A percentile compares a stretch with the other conserved stretches of the same genome.
Conservation (phyloP, 1,140 invertebrate genomes). For the Saccostrea glomerata region DNA sequence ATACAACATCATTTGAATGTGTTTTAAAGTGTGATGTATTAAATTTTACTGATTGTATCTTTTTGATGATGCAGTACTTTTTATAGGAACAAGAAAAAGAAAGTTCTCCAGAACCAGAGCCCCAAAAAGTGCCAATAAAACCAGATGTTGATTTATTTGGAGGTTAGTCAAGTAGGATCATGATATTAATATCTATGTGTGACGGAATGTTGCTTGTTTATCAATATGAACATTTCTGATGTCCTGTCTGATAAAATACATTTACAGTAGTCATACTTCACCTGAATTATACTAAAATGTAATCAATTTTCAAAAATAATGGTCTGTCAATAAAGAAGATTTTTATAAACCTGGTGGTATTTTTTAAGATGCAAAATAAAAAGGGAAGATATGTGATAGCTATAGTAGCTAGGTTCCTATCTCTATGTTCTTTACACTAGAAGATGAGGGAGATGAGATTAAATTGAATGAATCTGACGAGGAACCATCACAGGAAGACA, state of each 20-base stretch:
- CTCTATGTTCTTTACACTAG: background rate
- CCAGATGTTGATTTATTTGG: conserved; percentile 54
- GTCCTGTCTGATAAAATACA: no score
- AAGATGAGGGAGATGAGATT: conserved; percentile 66
- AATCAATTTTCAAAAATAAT: no score
- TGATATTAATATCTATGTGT: background rate
- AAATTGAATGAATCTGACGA: conserved; percentile 69
- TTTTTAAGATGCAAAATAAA: background rate
- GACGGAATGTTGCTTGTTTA: no score
- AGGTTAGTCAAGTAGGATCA: conserved; percentile 44
- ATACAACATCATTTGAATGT: no score
- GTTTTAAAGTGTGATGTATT: background rate
- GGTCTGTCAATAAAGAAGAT: background rate
- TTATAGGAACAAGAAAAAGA: conserved; percentile 44
- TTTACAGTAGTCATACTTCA: no score
- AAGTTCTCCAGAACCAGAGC: conserved; percentile 44
- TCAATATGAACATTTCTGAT: no score
- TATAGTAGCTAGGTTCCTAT: no score
- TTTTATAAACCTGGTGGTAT: background rate
- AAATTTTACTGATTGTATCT: conserved; percentile 18
- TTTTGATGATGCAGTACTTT: background rate
- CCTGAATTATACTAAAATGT: no score
- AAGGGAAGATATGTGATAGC: background rate
- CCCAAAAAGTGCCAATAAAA: conserved; percentile 50
- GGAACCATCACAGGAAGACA: conserved; percentile 53